Base-by-base conservation (phyloP, 2,113 vertebrate genomes). In the Sorex araneus region DNA sequence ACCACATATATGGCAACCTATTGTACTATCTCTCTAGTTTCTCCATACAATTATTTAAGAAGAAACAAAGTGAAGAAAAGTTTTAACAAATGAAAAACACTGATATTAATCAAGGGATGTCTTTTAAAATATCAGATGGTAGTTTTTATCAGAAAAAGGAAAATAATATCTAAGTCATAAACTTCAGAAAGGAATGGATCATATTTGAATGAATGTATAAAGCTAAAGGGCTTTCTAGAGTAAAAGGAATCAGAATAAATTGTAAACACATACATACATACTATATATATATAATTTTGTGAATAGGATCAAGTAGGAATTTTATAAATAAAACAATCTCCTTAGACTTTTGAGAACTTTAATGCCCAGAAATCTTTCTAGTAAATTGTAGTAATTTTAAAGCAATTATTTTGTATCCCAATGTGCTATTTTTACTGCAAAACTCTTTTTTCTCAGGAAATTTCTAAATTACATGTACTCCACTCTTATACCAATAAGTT, bases 21-120 rank as follows among this genome's bases (percentile, higher is more conserved):
- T 66, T 66, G 27, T 66, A 30, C 27, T 66, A 21, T 13, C 64
- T 66, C 6, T 30, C 27, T 66, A 66, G 27, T 63, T 11, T 10
- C 11, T 83, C 47, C 32, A 3, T 50, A 45, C 19, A 19, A 75
- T 13, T 66, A 71, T 79, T 87, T 81, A n/a, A 40, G 60, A 83
- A 71, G 15, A 77, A 90, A 7, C 50, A 87, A 81, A 77, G 36
- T 27, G 66, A 88, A 81, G 66, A 15, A 54, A 69, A 64, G 3
- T 86, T 89, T 83, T 50, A 75, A 89, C 13, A 69, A 95, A 43
- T 71, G 21, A n/a, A 86, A 93, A 83, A 79, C n/a, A 74, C 27
- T 40, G 19, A 2, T 28, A 8, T 64, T 80, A 87, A 3, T 60
- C 28, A 45, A 45, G 9, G 40, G 25, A n/a, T 45, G 8, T 1